phyloP scores from a whole-genome alignment of 53 echinoderm and acorn worm genomes.

The Antedon mediterranea region DNA sequence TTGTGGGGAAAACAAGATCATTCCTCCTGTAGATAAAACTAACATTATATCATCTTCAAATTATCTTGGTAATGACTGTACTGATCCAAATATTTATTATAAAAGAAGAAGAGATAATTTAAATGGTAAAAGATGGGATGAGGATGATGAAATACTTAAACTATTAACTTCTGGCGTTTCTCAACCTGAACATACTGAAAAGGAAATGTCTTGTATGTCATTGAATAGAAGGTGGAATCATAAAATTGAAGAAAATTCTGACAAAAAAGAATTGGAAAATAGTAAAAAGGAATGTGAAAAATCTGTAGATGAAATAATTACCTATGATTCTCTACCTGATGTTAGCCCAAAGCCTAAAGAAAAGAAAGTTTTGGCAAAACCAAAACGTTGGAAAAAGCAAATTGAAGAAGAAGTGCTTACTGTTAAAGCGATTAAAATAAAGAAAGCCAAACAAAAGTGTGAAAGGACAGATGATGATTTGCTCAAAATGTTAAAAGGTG shows the following conservation, averaged over 20 bases:
- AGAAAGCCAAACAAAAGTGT: background rate
- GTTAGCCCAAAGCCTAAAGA: too few species aligned
- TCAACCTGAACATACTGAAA: background rate
- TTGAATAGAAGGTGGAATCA: background rate
- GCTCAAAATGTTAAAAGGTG: background rate
- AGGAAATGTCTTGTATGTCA: background rate
- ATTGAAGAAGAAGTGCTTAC: background rate
- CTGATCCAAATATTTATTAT: too few species aligned
- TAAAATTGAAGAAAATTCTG: background rate
- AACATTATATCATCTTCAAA: too few species aligned
- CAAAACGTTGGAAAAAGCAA: background rate
- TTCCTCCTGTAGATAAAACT: too few species aligned
- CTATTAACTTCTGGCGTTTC: background rate
- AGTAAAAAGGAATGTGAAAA: background rate
- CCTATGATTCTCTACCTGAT: background rate
- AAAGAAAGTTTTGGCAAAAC: background rate
- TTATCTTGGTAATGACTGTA: too few species aligned
- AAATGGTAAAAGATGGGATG: background rate
- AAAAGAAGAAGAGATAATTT: background rate
- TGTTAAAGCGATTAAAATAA: background rate
- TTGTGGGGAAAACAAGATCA: too few species aligned
- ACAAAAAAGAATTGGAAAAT: too few species aligned
- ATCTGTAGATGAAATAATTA: background rate
- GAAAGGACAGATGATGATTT: background rate
- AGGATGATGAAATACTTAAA: background rate